Conservation (phyloP, 30 jellyfish, hydroid and myxozoan genomes). For the Phacellophora camtschatica region DNA sequence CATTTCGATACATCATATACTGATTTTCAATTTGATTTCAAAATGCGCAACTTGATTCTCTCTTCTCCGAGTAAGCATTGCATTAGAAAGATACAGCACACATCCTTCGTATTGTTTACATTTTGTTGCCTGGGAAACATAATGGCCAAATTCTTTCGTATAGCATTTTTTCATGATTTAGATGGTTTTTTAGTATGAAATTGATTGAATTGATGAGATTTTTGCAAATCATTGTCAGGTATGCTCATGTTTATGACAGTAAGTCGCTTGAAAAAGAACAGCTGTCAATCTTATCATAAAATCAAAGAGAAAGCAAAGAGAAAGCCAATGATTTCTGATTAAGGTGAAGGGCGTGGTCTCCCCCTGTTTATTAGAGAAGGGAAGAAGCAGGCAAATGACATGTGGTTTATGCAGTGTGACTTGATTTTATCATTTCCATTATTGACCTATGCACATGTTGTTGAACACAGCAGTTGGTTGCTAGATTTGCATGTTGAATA, state of each 20-base stretch:
- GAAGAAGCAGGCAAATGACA: conserved; percentile 15
- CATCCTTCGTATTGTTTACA: neutral
- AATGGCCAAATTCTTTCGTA: too few species aligned
- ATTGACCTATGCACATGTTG: conserved; percentile 26
- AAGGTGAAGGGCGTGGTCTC: conserved; percentile 36
- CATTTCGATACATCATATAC: neutral
- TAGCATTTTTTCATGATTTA: too few species aligned
- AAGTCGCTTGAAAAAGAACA: neutral
- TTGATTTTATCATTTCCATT: neutral
- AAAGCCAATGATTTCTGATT: neutral
- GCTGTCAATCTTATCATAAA: neutral
- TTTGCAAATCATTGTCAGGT: neutral
- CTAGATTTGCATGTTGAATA: conserved; percentile 3
- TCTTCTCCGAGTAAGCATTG: neutral
- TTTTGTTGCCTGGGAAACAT: neutral
- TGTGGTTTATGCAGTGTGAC: conserved; percentile 5
- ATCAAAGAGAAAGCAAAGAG: neutral
- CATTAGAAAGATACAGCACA: neutral
- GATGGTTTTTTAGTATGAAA: too few species aligned
- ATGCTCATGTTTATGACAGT: neutral
- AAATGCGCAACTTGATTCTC: neutral
- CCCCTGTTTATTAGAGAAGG: conserved; percentile 30
- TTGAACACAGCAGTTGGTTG: neutral
- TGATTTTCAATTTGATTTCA: too few species aligned
- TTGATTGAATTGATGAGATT: neutral